Conservation (phyloP, 2,888 invertebrate species). For the Drosophila buzzatii region DNA sequence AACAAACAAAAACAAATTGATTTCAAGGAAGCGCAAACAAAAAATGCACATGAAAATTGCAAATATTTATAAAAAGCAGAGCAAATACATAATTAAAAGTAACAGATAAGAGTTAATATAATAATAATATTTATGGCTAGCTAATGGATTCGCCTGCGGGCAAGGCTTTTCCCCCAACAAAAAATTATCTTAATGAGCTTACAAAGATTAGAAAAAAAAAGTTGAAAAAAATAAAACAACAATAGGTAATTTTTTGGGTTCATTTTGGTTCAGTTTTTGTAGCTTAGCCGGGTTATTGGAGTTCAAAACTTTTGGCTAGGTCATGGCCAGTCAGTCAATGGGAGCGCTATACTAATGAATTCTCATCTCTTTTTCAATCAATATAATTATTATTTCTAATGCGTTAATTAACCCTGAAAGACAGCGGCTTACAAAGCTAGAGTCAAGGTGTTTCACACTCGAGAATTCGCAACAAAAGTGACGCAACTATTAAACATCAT, state of each 20-base stretch:
- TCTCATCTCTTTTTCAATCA: neutral
- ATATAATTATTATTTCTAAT: slow-evolving; percentile 12
- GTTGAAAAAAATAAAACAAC: slow-evolving; percentile 1
- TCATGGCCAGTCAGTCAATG: slow-evolving; percentile 36
- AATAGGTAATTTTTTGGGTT: slow-evolving; percentile 9
- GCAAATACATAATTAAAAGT: slow-evolving; percentile 36
- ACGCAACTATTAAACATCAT: slow-evolving; percentile 43
- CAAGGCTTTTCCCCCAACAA: slow-evolving; percentile 26
- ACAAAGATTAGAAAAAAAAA: slow-evolving; percentile 29
- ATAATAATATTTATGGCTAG: neutral
- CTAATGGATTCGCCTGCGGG: slow-evolving; percentile 37
- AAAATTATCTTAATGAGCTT: slow-evolving; percentile 38
- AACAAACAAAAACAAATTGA: slow-evolving; percentile 31
- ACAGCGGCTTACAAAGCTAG: slow-evolving; percentile 33
- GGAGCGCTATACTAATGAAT: slow-evolving; percentile 11
- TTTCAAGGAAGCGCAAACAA: slow-evolving; percentile 56
- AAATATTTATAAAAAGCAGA: slow-evolving; percentile 30
- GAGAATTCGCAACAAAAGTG: slow-evolving; percentile 44
- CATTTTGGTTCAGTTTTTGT: slow-evolving; percentile 3
- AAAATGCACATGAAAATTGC: slow-evolving; percentile 9
- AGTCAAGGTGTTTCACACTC: slow-evolving; percentile 38
- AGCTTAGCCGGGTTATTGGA: slow-evolving; percentile 9
- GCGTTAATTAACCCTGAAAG: slow-evolving; percentile 36
- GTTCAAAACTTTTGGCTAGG: slow-evolving; percentile 20
- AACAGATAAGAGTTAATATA: slow-evolving; percentile 25